Base-by-base conservation (phyloP, 1,140 invertebrate genomes). In the Protaetia brevitarsis region DNA sequence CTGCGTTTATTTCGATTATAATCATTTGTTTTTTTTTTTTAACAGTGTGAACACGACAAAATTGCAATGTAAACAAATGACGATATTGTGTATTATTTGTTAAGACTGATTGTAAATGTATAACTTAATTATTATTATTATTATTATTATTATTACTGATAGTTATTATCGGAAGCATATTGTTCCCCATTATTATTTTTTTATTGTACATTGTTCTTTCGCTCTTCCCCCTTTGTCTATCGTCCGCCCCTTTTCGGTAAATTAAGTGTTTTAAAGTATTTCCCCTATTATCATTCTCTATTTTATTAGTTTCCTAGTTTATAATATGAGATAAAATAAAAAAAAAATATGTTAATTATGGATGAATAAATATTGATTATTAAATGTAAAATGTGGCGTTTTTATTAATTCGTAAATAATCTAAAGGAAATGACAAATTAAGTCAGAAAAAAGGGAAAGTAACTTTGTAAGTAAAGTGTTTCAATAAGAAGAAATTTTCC, bases 71-170 rank as follows among this genome's bases (percentile, higher is more conserved):
- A 28, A 34, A 19, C 11, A 16, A 34, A n/a, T 60, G 45, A 65
- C 4, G 29, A 23, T 60, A 36, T 64, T 70, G 70, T 72, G 70
- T 72, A 72, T 72, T 70, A 68, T 73, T 73, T 73, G 72, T 73
- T 70, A 72, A 73, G 72, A 73, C 72, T 73, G 72, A 73, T 67
- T 70, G 65, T 70, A 66, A 66, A 57, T 66, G 63, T 34, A 56
- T 10, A 21, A 56, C n/a, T n/a, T n/a, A n/a, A n/a, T n/a, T n/a
- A n/a, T n/a, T n/a, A n/a, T 37, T 37, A 37, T 37, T 37, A 37
- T 37, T 10, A 37, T 10, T 37, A 37, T 16, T 37, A 37, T 37
- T 11, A 13, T 37, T n/a, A n/a, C n/a, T 34, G 31, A 34, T 34
- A 34, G 16, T 37, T 37, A 37, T 37, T 37, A 37, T 37, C 16